Evolutionary conservation across 2,113 vertebrate genomes (phyloP), one percentile per base, ranked within the genome.

Genomic region (Sisor rabdophorus): DNA sequence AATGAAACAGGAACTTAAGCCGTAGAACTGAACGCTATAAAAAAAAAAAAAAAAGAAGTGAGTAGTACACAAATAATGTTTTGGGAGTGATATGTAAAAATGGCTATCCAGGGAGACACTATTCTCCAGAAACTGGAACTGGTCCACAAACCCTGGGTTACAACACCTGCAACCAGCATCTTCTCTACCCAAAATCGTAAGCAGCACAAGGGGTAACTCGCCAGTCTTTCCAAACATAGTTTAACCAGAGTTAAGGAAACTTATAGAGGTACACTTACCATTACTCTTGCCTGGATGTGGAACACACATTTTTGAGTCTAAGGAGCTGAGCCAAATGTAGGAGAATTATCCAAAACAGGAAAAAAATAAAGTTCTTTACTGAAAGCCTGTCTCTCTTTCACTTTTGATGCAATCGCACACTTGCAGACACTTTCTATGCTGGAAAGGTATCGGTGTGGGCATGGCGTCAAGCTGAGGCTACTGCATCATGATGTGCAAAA

Each of bases 391-490:
- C 19, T 30, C 28, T 55, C 44, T 59, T 61, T 78, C 30, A 50
- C 22, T 44, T 50, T 60, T 26, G 13, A 20, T 60, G 52, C 76
- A 68, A 60, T 28, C 65, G 69, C 73, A 77, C 76, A 63, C 60
- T 24, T 19, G 79, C 67, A 5, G n/a, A 36, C 48, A 12, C 17
- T 40, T 56, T 9, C 53, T 22, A 32, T 17, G n/a, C 15, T 65
- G 36, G 20, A 11, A 6, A 1, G 44, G 64, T 71, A 79, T 84
- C 86, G 78, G 52, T 80, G 82, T 80, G 94, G 93, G 94, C 92
- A 85, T 32, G 4, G 74, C 30, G 89, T 94, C 94, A 95, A 78
- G 81, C 17, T 77, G 83, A 88, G 92, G 91, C 94, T 92, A 94
- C 93, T 89, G 88, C 77, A 53, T 87, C 84, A 89, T 87, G 91